Percentiles rank a stretch among this genome's conserved stretches.
These are phyloP conservation scores for Sthenelais limicola DNA, from an alignment of 2,888 invertebrate species.

Conservation along the genomic window DNA sequence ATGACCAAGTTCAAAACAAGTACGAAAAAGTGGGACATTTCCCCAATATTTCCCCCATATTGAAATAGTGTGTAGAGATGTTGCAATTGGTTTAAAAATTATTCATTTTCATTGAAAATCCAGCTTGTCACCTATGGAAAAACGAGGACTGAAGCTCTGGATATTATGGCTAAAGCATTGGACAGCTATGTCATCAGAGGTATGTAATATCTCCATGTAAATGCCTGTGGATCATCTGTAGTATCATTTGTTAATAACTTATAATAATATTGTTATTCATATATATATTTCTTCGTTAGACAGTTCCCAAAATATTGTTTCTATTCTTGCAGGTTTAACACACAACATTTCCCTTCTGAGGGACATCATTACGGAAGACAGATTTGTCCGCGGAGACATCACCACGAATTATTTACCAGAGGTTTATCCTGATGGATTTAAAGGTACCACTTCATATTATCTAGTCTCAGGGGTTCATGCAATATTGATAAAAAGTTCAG, in stretches of 20 bases:
- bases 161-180: slow-evolving; percentile 76
- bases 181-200: slow-evolving; percentile 79
- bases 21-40: neutral
- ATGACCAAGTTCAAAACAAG: neutral
- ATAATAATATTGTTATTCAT: neutral
- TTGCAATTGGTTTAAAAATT: neutral
- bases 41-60: neutral
- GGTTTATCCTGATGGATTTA: slow-evolving; percentile 77
- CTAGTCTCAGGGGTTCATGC: too few relatives aligned
- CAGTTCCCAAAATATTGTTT: neutral
- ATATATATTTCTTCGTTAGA: neutral
- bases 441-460: slow-evolving; percentile 59
- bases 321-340: slow-evolving; percentile 74
- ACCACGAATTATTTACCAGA: slow-evolving; percentile 78
- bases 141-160: slow-evolving; percentile 76
- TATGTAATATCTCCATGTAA: slow-evolving; percentile 50
- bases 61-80: neutral
- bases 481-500: too few relatives aligned
- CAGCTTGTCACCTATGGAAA: slow-evolving; percentile 78
- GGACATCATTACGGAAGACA: slow-evolving; percentile 77
- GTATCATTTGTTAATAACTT: neutral
- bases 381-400: slow-evolving; percentile 77
- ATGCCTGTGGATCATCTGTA: neutral
- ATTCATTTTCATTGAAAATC: slow-evolving; percentile 37
- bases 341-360: slow-evolving; percentile 79